Evolutionary conservation across 2,797 vertebrate genomes (phyloP).

Genomic region (Muraenolepis orangiensis): DNA sequence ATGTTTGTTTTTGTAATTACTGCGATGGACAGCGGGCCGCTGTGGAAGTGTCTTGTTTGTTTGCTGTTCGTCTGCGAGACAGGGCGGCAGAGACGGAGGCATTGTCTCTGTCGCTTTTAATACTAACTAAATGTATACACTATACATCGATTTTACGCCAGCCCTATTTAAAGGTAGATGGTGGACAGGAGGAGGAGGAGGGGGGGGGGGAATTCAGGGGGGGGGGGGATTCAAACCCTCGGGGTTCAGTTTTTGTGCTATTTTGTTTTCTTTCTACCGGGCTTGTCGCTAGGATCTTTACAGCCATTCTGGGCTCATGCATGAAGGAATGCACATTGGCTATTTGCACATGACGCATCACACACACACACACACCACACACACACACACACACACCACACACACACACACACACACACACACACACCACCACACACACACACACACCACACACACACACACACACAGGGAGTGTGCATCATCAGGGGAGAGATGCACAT

Average conservation of each 20-base stretch:
- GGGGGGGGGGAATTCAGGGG: neutral
- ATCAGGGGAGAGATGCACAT: no score
- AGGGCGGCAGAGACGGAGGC: no score
- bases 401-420: neutral
- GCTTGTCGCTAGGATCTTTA: conserved; percentile 51
- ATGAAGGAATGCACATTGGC: conserved; percentile 70
- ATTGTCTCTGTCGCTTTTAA: no score
- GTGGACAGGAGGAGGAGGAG: neutral
- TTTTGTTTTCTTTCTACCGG: conserved; percentile 27
- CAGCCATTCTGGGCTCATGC: conserved; percentile 62
- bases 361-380: conserved; percentile 29
- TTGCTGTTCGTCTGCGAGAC: no score
- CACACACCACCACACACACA: no score
- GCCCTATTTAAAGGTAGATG: conserved; percentile 29
- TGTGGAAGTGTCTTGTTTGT: no score
- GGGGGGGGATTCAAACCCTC: neutral
- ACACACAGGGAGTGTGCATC: no score
- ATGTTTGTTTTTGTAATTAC: no score
- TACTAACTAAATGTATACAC: no score
- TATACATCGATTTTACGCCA: conserved; percentile 17
- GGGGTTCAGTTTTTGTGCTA: conserved; percentile 41
- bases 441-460: no score
- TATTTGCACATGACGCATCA: conserved; percentile 75
- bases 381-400: neutral
- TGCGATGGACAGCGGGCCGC: no score